Base-by-base conservation (phyloP, 2,888 invertebrate species). In the Bembecia ichneumoniformis region DNA sequence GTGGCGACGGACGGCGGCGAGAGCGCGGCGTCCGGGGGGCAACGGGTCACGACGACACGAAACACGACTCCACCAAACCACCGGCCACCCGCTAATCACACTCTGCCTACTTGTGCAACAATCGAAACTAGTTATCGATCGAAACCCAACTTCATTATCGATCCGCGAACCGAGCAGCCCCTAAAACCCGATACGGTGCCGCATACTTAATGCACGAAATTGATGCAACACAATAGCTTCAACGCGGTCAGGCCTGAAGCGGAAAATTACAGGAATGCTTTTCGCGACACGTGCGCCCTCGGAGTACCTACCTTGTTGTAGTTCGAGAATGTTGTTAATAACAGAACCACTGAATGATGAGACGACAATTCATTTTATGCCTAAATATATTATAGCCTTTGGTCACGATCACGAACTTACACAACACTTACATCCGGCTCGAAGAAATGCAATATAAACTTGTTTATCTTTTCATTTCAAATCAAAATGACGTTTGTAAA, bases 191-290 rank as follows among this genome's bases (percentile, higher is more conserved):
- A 58, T 58, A 57, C 58, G 53, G 57, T 49, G 53, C 51, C 17
- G 52, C 55, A 17, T 28, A 40, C 13, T 14, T 40, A 40, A 40
- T 40, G 54, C 51, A 58, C 55, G 52, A 36, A 46, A 48, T 59
- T 66, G 63, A 59, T 58, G 64, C 64, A 71, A 70, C 58, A 50
- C 52, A 62, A 66, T 66, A 68, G 58, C 66, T 70, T 63, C 63
- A 67, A 67, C 52, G 64, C 69, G 65, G 59, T 75, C 66, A 69
- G 58, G 70, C 74, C 68, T 68, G 73, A 68, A 69, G 69, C 66
- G 71, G 62, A 59, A 74, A 72, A 75, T 77, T 75, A 63, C 62
- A 57, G 59, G 57, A 66, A 62, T 53, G 64, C 62, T 74, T 73
- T 73, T 74, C 71, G 66, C 59, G 61, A 62, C 63, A 58, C 65